A percentile compares a stretch with the other conserved stretches of the same genome.
phyloP scores from a whole-genome alignment of 2,113 vertebrate species.

The Trogon surrucura region DNA sequence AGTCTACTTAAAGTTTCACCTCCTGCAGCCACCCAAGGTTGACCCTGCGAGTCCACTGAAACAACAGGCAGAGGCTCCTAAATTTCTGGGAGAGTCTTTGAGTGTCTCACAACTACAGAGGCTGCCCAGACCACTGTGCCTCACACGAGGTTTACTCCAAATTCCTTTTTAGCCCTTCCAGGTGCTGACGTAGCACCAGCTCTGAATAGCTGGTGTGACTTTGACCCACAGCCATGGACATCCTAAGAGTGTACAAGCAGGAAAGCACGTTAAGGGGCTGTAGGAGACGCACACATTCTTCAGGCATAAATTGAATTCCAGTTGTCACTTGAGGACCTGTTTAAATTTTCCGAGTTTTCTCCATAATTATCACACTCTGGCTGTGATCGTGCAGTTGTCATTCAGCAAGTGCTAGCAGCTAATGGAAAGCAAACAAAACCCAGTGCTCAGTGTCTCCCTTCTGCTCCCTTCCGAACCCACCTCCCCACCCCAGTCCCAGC shows the following conservation, averaged over 20 bases:
- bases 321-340: neutral
- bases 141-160: neutral
- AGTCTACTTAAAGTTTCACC: slow-evolving; percentile 58
- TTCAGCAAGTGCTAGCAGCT: neutral
- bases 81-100: slow-evolving; percentile 5
- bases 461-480: neutral
- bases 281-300: neutral
- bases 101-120: neutral
- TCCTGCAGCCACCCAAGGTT: slow-evolving; percentile 40
- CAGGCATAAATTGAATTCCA: neutral
- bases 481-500: neutral
- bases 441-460: neutral
- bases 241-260: neutral
- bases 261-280: accelerated
- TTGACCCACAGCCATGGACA: neutral
- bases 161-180: neutral
- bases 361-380: neutral
- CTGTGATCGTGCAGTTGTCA: neutral
- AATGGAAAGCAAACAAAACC: neutral
- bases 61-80: slow-evolving; percentile 28
- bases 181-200: neutral
- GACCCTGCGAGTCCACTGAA: slow-evolving; percentile 24
- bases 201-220: neutral
- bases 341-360: neutral
- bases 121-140: neutral